phyloP scores from a whole-genome alignment of 2,797 vertebrate species.

The Somateria mollissima region DNA sequence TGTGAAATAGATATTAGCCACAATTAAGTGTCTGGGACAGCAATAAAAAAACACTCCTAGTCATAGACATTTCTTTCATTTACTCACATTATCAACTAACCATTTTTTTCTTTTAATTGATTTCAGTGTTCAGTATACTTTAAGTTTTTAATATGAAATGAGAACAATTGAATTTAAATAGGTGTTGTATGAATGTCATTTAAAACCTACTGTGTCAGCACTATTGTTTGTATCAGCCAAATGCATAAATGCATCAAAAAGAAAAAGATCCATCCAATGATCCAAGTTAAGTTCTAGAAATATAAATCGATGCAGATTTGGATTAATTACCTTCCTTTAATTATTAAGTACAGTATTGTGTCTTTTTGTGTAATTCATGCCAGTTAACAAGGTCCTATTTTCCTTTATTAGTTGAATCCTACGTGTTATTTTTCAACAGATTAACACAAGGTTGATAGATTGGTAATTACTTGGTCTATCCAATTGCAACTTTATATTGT shows the following conservation, averaged over 20 bases:
- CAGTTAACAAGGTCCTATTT: background rate
- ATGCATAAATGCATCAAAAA: background rate
- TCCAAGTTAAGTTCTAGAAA: background rate
- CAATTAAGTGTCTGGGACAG: background rate
- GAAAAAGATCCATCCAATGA: background rate
- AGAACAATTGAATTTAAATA: background rate
- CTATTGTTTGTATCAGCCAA: background rate
- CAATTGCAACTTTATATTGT: background rate
- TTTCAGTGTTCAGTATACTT: background rate
- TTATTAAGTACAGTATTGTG: background rate
- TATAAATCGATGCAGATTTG: background rate
- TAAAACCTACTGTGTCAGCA: background rate
- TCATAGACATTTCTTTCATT: background rate
- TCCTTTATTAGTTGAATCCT: background rate
- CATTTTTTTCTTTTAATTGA: background rate
- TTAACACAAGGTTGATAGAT: background rate
- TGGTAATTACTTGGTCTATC: background rate
- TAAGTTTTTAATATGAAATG: background rate
- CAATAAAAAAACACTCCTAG: background rate
- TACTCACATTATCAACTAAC: background rate
- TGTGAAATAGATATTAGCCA: background rate
- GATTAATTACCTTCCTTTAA: slow-evolving; percentile 4
- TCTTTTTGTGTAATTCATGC: slow-evolving; percentile 22
- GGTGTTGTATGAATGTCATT: background rate
- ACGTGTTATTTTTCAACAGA: background rate